Conservation (phyloP, 2,888 invertebrate species). For the Tromatobia lineatoria region DNA sequence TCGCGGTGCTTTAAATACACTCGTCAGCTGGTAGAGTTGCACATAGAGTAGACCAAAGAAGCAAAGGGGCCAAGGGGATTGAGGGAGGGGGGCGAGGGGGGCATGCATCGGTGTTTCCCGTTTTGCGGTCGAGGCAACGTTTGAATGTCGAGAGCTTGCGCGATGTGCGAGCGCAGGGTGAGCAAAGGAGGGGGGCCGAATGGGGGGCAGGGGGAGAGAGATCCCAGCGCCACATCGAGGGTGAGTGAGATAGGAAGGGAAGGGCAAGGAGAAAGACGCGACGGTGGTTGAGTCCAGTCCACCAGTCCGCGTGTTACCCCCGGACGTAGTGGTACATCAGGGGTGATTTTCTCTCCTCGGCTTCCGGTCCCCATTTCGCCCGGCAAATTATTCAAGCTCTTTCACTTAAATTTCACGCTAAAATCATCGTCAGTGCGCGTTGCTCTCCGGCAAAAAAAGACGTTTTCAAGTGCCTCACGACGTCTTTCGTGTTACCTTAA, state of each 20-base stretch:
- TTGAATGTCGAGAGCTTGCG: conserved; percentile 77
- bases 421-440: background rate
- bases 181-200: conserved; percentile 10
- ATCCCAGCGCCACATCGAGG: conserved; percentile 39
- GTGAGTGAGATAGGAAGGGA: conserved; percentile 41
- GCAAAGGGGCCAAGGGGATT: conserved; percentile 35
- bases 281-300: conserved; percentile 76
- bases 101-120: conserved; percentile 66
- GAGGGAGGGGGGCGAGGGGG: conserved; percentile 26
- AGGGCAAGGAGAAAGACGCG: conserved; percentile 69
- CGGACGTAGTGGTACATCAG: conserved; percentile 73
- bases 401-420: conserved; percentile 4
- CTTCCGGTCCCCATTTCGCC: conserved; percentile 43
- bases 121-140: conserved; percentile 68
- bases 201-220: conserved; percentile 9
- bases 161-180: conserved; percentile 66
- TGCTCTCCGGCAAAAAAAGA: no score
- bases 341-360: conserved; percentile 64
- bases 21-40: conserved; percentile 45
- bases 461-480: no score
- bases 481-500: no score
- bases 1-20: conserved; percentile 57
- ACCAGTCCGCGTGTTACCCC: conserved; percentile 81
- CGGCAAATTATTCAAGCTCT: conserved; percentile 48
- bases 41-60: conserved; percentile 31